Conservation (phyloP, 2,113 vertebrate species). For the Pyrgilauda ruficollis region DNA sequence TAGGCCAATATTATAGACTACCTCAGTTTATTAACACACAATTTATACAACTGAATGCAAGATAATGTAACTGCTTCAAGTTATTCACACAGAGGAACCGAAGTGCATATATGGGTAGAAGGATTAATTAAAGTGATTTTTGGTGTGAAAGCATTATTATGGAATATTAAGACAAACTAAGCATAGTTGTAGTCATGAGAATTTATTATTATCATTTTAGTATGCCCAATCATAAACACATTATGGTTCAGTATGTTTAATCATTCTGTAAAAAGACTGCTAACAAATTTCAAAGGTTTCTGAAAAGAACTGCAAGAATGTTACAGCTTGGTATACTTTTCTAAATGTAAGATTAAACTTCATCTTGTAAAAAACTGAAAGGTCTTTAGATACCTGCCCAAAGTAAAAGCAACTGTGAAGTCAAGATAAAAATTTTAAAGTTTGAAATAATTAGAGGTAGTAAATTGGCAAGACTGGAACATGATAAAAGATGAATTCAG, state of each 20-base stretch:
- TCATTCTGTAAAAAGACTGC: not conserved
- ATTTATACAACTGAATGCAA: not conserved
- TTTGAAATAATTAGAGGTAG: not conserved
- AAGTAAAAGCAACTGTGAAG: not conserved
- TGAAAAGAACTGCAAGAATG: not conserved
- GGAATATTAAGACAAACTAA: not conserved
- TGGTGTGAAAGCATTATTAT: not conserved
- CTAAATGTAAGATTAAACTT: not conserved
- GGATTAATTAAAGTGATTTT: not conserved
- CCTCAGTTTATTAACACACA: not conserved
- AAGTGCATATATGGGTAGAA: not conserved
- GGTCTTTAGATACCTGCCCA: not conserved
- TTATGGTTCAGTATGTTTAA: not conserved
- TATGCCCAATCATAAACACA: not conserved
- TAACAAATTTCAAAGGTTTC: not conserved
- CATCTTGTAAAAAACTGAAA: not conserved
- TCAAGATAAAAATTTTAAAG: not conserved
- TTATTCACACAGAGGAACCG: not conserved
- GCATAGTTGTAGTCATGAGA: not conserved
- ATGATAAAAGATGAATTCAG: not conserved
- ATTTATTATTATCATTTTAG: not conserved
- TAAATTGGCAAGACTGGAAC: not conserved
- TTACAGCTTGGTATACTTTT: not conserved
- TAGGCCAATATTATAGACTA: not conserved
- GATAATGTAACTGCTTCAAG: not conserved